Conservation (phyloP, 2,797 vertebrate genomes). For the Danio kyathit region DNA sequence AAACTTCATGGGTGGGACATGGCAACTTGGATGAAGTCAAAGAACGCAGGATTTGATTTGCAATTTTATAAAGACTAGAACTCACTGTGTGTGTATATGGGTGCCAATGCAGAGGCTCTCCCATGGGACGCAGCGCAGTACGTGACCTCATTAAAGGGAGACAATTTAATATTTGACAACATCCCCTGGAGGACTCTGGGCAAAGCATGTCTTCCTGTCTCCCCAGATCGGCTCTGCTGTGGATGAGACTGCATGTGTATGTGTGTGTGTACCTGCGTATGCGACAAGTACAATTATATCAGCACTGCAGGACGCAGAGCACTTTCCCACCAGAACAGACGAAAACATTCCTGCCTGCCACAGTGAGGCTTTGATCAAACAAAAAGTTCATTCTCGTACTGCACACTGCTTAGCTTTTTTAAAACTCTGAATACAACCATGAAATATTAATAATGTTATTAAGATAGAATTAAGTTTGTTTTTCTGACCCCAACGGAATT, state of each 20-base stretch:
- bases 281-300: conserved; percentile 23
- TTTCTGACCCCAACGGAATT: background rate
- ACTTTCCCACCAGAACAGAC: conserved; percentile 31
- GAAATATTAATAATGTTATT: background rate
- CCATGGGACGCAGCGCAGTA: conserved; percentile 27
- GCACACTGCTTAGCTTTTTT: background rate
- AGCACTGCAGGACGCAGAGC: conserved; percentile 8
- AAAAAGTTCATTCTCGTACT: background rate
- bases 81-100: background rate
- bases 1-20: conserved; percentile 20
- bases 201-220: conserved; percentile 42
- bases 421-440: background rate
- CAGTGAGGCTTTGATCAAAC: conserved; percentile 1
- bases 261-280: conserved; percentile 30
- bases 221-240: conserved; percentile 23
- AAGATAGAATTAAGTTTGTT: background rate
- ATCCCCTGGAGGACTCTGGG: conserved; percentile 42
- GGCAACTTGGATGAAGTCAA: conserved; percentile 34
- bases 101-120: conserved; percentile 13
- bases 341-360: background rate
- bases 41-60: conserved; percentile 31
- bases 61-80: conserved; percentile 46
- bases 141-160: conserved; percentile 49
- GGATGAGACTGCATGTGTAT: background rate
- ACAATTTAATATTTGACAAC: conserved; percentile 53